Evolutionary conservation across 2,113 vertebrate genomes (phyloP), one percentile per base, ranked within the genome.

Genomic region (Larimichthys crocea): DNA sequence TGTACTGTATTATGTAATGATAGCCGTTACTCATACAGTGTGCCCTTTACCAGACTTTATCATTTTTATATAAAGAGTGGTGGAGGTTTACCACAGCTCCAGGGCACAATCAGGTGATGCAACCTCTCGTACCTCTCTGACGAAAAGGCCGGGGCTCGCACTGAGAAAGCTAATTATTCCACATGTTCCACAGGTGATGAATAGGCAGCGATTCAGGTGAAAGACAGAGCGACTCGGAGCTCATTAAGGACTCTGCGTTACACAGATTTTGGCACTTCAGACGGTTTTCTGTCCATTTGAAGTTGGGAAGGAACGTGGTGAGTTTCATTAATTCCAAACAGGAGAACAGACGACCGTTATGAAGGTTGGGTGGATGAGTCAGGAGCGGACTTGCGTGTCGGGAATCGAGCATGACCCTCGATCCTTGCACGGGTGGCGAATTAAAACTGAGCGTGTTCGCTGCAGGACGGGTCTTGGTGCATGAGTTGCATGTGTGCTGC

Each of bases 271-370:
- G 86, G 83, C 83, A 82, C 87, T 89, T 90, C 86, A 85, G 84
- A 91, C 49, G 31, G 48, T 77, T 88, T 40, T 86, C 78, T 83
- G 79, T 60, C 52, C 62, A 87, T 93, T 91, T 95, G 91, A 92
- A 89, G 87, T 92, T 40, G 68, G 61, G 79, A 76, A 73, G 63
- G 65, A 80, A 86, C 68, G 77, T 64, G 80, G 62, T 12, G 67
- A 87, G 84, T 85, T 89, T 94, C 22, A 53, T 68, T 80, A 88
- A 90, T 86, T 67, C 74, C 64, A 35, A 64, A 72, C 64, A 42
- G 77, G 61, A 76, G 79, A 74, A 84, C 53, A 62, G 31, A 74
- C 72, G 63, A 42, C 64, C 59, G 74, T 73, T 44, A 67, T 24
- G 14, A 24, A 86, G 35, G 68, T 57, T 67, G 74, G 35, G 68